Base-by-base conservation (phyloP, 2,113 vertebrate genomes). In the Silurus glanis region DNA sequence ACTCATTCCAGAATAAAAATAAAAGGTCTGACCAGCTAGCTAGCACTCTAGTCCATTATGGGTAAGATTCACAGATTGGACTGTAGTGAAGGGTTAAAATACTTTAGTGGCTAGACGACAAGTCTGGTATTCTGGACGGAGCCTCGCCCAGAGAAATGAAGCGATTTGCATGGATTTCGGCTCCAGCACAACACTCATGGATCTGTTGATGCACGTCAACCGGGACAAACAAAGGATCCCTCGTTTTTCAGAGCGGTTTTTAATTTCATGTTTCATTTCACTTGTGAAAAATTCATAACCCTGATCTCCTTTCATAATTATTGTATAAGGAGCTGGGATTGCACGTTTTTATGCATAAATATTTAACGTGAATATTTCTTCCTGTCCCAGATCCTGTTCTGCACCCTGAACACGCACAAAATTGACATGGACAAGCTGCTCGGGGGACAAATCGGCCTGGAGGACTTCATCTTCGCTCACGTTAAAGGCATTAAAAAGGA, bases 391-490 rank as follows among this genome's bases (percentile, higher is more conserved):
- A 98, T 99, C 90, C 93, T 99, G 89, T 99, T 97, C 91, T 99
- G 98, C 88, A 99, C 98, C 78, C 95, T 99, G 92, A 99, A 99
- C 91, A 99, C 98, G 56, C 97, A 98, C 90, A 99, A 96, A 94
- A 93, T 96, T 56, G 97, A 99, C 93, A 99, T 99, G 98, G 97
- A 96, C 45, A 99, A 95, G 90, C 96, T 99, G 75, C 93, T 99
- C 72, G 97, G 97, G 80, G 95, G 96, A 1, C 97, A 99, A 86
- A 95, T 99, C 47, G 98, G 97, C 58, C 95, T 99, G 6, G 97
- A 99, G 90, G 98, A 99, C 91, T 99, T 99, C 82, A 98, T 99
- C 92, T 99, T 99, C 90, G 98, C 97, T 85, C 98, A 99, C 12
- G 78, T 98, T 56, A 97, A 95, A 94, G 98, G 98, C 82, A 89